Evolutionary conservation across 2,113 vertebrate species (phyloP).

Genomic region (human (Homo sapiens)): DNA sequence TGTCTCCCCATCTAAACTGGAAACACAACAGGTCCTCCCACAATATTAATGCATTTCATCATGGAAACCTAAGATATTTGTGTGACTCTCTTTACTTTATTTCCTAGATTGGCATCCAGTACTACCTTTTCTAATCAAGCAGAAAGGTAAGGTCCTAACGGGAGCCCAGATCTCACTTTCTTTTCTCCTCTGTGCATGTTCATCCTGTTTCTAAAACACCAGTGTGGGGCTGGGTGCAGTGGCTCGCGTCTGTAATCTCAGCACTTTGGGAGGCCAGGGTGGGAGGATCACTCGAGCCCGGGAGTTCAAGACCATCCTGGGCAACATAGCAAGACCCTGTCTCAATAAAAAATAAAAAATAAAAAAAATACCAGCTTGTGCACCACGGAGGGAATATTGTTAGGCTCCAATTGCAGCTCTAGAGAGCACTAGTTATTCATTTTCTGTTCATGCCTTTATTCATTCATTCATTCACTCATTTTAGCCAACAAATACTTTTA

Average conservation of each 20-base stretch:
- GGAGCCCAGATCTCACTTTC: not conserved
- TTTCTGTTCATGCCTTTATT: not conserved
- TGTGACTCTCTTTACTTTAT: slow-evolving; percentile 67
- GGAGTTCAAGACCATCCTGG: too few relatives aligned
- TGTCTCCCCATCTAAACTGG: not conserved
- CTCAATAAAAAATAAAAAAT: too few relatives aligned
- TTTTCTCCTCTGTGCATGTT: not conserved
- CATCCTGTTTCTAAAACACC: not conserved
- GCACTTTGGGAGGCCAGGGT: too few relatives aligned
- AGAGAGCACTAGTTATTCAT: not conserved
- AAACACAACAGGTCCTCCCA: not conserved
- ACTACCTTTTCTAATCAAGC: slow-evolving; percentile 97
- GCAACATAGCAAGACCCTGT: too few relatives aligned
- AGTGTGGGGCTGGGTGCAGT: too few relatives aligned
- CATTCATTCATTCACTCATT: not conserved
- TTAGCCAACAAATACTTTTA: not conserved
- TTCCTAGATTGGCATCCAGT: slow-evolving; percentile 94
- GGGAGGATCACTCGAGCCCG: too few relatives aligned
- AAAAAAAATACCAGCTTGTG: not conserved
- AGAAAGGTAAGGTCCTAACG: slow-evolving; percentile 90
- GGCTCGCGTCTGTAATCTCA: too few relatives aligned
- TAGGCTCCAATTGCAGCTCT: not conserved
- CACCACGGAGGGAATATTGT: not conserved
- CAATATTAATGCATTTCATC: not conserved
- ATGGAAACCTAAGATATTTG: not conserved